Base-by-base conservation (phyloP, 2,113 vertebrate species). In the Anguilla japonica region DNA sequence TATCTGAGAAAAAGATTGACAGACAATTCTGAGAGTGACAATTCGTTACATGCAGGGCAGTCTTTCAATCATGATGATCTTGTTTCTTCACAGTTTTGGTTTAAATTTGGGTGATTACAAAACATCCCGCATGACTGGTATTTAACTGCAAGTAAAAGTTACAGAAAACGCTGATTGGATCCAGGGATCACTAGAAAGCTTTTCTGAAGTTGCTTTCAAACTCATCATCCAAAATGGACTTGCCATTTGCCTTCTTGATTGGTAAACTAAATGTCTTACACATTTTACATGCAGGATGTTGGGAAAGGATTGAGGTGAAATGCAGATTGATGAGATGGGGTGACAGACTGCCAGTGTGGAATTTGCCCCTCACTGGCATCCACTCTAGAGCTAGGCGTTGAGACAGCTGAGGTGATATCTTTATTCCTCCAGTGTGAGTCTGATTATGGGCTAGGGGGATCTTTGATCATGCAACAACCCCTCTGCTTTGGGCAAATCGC, bases 401-500 rank as follows among this genome's bases (percentile, higher is more conserved):
- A 71, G 63, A n/a, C 63, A n/a, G 63, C 63, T n/a, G 63, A 71
- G 63, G 63, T 71, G 63, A 71, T 71, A n/a, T 71, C 2, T 20
- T 71, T 20, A 8, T 71, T n/a, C 1, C 22, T n/a, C 16, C 63
- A 20, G 85, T 90, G 84, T 88, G 88, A 84, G 91, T 87, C 92
- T 89, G 79, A 81, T 22, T 34, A 80, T 43, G 40, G 46, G 0
- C 50, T 84, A 83, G 83, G 78, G 71, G 84, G 89, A 88, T 81
- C 83, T 89, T 88, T 89, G 82, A 86, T 88, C 91, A 87, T 86
- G 88, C 84, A n/a, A 79, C 41, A 82, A 7, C 40, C 22, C 34
- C 75, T 7, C 82, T 89, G 81, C 85, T 81, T 82, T 41, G 82
- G 87, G 57, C 89, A 84, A 85, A 89, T 92, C 93, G 94, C 92